Conservation (phyloP, 2,888 invertebrate species). For the Temnothorax unifasciatus region DNA sequence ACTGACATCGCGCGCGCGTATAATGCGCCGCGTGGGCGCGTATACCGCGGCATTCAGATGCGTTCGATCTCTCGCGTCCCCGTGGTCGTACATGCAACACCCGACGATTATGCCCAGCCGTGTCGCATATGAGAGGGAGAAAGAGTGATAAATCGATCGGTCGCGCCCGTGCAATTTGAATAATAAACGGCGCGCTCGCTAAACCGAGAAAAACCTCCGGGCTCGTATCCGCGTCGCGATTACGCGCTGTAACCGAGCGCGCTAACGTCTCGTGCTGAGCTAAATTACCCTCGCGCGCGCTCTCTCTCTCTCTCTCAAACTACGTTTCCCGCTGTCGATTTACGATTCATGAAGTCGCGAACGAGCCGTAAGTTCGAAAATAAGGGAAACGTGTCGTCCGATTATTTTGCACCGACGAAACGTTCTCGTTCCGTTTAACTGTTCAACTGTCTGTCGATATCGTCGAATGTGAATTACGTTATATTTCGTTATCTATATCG, state of each 20-base stretch:
- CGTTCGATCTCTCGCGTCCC: slow-evolving; percentile 45
- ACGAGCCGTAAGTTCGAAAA: background rate
- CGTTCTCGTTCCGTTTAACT: background rate
- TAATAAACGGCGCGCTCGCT: slow-evolving; percentile 42
- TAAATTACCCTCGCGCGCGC: slow-evolving; percentile 34
- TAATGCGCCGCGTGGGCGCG: slow-evolving; percentile 38
- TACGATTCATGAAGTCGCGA: slow-evolving; percentile 34
- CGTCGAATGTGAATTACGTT: background rate
- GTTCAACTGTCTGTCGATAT: background rate
- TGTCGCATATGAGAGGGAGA: slow-evolving; percentile 27
- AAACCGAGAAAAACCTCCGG: slow-evolving; percentile 32
- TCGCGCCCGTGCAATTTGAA: slow-evolving; percentile 38
- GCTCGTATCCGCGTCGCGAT: slow-evolving; percentile 36
- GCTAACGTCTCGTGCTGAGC: slow-evolving; percentile 7
- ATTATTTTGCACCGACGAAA: slow-evolving; percentile 17
- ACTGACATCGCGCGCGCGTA: slow-evolving; percentile 20
- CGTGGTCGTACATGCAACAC: background rate
- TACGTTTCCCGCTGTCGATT: slow-evolving; percentile 5
- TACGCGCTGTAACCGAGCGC: slow-evolving; percentile 8
- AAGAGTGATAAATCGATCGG: slow-evolving; percentile 42
- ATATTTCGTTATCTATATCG: background rate
- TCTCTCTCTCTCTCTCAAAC: background rate
- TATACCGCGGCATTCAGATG: slow-evolving; percentile 41
- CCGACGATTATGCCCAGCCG: slow-evolving; percentile 36
- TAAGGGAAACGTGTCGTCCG: slow-evolving; percentile 1